Evolutionary conservation across 2,113 vertebrate genomes (phyloP), one percentile per base, ranked within the genome.

Genomic region (Heterotilapia buettikoferi): DNA sequence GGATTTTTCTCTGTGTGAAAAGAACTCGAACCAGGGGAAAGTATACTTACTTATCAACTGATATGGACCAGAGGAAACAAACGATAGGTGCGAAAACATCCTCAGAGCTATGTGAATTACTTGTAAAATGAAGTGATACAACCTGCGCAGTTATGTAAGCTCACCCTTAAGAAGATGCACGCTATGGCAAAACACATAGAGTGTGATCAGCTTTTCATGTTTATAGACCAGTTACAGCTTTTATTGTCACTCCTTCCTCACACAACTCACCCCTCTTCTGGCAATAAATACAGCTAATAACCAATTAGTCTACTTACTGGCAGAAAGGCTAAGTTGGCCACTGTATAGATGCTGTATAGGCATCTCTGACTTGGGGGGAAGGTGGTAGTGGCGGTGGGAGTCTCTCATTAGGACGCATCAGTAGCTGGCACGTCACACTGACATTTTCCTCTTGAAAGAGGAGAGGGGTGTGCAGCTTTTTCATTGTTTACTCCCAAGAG

Each of bases 391-490:
- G 43, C 9, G 16, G 14, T 47, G 68, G 50, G 83, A 36, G 76
- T 61, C 83, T 90, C 94, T 96, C 93, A 95, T 96, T 96, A 96
- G 93, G 93, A 92, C 84, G 54, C 92, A 95, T 95, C 95, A 95
- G 91, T 85, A 66, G 88, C 84, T 89, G 90, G 91, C 92, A 90
- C 76, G 50, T 95, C 95, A 95, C 78, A 68, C 84, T 94, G 93
- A 92, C 93, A 95, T 92, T 92, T 85, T 89, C 86, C 88, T 88
- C 53, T 80, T 82, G 71, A 79, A 88, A 92, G 79, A 82, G 40
- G 16, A 80, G 47, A 89, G 31, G 92, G 83, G 53, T 86, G 88
- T 85, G 83, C 79, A 26, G 85, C 61, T 92, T 90, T 91, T 84
- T 87, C 83, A 90, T 78, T 89, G 82, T 96, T 94, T 94, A 83